Percentiles rank a stretch among this genome's conserved stretches.
Evolutionary conservation across 2,888 invertebrate genomes (phyloP).

Genomic region (Axea sp.): DNA sequence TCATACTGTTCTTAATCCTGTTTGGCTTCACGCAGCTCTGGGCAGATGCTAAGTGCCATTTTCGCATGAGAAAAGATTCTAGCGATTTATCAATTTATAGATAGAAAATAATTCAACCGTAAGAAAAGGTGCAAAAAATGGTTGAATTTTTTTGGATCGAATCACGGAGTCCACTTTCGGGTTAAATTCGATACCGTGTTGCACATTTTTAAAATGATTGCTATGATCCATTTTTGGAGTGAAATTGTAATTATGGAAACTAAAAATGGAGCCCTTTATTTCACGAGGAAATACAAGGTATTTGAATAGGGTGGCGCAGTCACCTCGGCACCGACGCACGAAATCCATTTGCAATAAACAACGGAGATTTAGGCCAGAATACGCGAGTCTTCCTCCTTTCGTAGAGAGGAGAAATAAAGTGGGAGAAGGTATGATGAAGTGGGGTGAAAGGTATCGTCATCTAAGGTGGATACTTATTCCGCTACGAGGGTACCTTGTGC

Average conservation of each 20-base stretch:
- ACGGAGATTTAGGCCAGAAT: slow-evolving; percentile 74
- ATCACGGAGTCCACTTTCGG: slow-evolving; percentile 23
- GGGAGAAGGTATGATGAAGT: neutral
- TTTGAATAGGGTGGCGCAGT: slow-evolving; percentile 74
- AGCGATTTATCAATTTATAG: slow-evolving; percentile 48
- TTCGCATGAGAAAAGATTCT: slow-evolving; percentile 54
- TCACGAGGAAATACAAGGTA: slow-evolving; percentile 74
- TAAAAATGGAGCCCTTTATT: too few relatives aligned
- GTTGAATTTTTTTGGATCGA: slow-evolving; percentile 30
- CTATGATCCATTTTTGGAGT: slow-evolving; percentile 2
- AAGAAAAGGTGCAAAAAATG: slow-evolving; percentile 26
- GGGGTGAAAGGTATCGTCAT: slow-evolving; percentile 67
- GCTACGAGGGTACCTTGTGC: slow-evolving; percentile 73
- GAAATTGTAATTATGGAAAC: too few relatives aligned
- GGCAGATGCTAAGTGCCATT: slow-evolving; percentile 61
- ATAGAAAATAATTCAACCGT: slow-evolving; percentile 19
- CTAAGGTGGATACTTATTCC: slow-evolving; percentile 75
- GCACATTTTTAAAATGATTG: slow-evolving; percentile 1
- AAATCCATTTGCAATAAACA: slow-evolving; percentile 80
- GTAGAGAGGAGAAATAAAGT: slow-evolving; percentile 26
- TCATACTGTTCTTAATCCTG: slow-evolving; percentile 61
- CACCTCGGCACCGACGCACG: slow-evolving; percentile 75
- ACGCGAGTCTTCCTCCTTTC: slow-evolving; percentile 34
- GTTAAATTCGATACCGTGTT: slow-evolving; percentile 29
- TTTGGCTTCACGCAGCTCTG: slow-evolving; percentile 61